phyloP scores from a whole-genome alignment of 2,888 invertebrate genomes.

The Tineola bisselliella region DNA sequence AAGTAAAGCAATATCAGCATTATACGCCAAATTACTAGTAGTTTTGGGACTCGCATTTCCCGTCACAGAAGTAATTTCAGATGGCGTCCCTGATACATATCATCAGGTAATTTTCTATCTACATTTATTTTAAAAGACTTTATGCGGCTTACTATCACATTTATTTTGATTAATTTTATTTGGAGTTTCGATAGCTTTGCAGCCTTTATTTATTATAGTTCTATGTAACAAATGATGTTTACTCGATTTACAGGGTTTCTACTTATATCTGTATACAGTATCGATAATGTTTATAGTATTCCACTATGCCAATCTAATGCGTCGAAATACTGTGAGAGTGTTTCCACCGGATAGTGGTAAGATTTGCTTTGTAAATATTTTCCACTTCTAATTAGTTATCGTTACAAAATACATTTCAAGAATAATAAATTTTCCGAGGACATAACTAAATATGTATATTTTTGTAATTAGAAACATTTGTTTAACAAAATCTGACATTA shows the following conservation, averaged over 20 bases:
- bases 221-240: no score
- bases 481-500: conserved; percentile 64
- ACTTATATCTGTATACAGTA: conserved; percentile 81
- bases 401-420: neutral
- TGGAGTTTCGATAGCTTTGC: no score
- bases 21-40: conserved; percentile 87
- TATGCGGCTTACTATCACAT: no score
- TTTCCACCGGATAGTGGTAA: conserved; percentile 62
- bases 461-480: conserved; percentile 56
- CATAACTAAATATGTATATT: conserved; percentile 7
- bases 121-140: no score
- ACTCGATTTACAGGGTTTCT: conserved; percentile 74
- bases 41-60: conserved; percentile 87
- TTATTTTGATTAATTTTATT: no score
- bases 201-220: no score
- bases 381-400: neutral
- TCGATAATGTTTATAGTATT: conserved; percentile 81
- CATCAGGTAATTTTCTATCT: conserved; percentile 69
- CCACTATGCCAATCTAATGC: conserved; percentile 73
- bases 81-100: conserved; percentile 76
- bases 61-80: conserved; percentile 85
- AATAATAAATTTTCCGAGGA: neutral
- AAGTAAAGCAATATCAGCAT: conserved; percentile 78
- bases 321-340: conserved; percentile 71
- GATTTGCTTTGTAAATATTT: neutral